Conservation (phyloP, 2,797 vertebrate genomes). For the Rhynchonycteris naso region DNA sequence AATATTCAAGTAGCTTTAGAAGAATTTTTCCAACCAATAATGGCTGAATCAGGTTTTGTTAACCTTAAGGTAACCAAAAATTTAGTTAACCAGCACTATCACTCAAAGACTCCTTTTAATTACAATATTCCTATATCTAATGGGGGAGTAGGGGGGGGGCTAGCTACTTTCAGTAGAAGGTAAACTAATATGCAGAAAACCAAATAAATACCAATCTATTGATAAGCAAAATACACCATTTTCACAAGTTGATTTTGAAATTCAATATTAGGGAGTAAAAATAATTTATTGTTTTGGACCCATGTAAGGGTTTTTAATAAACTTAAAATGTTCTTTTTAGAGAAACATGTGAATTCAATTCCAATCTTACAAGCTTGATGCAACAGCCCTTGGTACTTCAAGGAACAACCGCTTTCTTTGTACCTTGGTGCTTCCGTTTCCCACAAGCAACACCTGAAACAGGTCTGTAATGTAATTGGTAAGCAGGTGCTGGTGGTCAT, state of each 20-base stretch:
- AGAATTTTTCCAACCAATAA: slow-evolving; percentile 24
- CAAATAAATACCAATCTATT: neutral
- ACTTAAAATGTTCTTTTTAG: neutral
- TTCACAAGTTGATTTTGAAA: neutral
- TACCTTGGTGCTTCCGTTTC: slow-evolving; percentile 93
- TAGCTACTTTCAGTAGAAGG: neutral
- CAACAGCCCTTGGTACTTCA: neutral
- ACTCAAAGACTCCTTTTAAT: neutral
- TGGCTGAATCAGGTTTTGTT: neutral
- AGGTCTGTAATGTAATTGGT: slow-evolving; percentile 88
- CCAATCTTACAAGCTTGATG: neutral
- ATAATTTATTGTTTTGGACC: neutral
- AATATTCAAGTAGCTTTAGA: neutral
- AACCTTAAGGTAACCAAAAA: neutral
- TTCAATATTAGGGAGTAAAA: neutral
- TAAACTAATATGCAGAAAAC: slow-evolving; percentile 38
- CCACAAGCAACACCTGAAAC: slow-evolving; percentile 90
- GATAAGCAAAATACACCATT: neutral
- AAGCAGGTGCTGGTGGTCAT: slow-evolving; percentile 91
- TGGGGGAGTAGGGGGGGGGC: too few relatives aligned
- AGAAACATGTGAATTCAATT: neutral
- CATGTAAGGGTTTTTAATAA: slow-evolving; percentile 5
- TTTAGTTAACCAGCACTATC: neutral
- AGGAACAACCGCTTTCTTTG: neutral
- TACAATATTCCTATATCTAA: neutral